Evolutionary conservation across 1,140 invertebrate species (phyloP), one percentile per base, ranked within the genome.

Genomic region (Apocrypta bakeri): DNA sequence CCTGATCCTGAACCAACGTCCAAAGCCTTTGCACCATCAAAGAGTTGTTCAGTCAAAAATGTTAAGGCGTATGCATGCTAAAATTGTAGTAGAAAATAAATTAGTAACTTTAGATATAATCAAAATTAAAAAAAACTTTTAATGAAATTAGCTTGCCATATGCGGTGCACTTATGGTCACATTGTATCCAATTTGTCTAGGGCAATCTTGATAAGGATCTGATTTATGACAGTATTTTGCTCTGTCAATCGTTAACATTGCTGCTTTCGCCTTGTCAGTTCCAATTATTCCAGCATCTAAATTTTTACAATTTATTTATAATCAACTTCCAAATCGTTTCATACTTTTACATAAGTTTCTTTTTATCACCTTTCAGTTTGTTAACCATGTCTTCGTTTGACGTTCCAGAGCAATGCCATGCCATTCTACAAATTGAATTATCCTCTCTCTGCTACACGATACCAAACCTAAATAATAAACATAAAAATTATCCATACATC

Each of bases 131-230:
- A 61, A 21, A 37, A 6, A 29, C 42, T 24, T 56, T 76, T 7
- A 56, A 56, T 21, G 17, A 21, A 31, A 37, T 37, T 48, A 12
- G 14, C 61, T 82, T 93, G 98, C 97, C 98, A 99, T 99, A 92
- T 99, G 98, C 42, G 98, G 98, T 71, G 98, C 98, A 94, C 97
- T 98, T 74, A 99, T 99, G 2, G 98, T 99, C 7, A 98, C 98
- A 75, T 97, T 96, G 90, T 94, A 97, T 27, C 97, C 97, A 88
- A 98, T 98, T 71, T 94, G 93, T 90, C 97, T 97, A 1, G 98
- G 98, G 42, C 96, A 95, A 92, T 99, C 98, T 88, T 96, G 94
- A 89, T 99, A 99, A 8, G 98, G 96, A 92, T 96, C 86, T 11
- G 86, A 95, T 89, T 93, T 91, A 61, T 93, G 94, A 81, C 94